Percentiles rank a stretch among this genome's conserved stretches.
These are phyloP conservation scores for Sebastes nivosus DNA, from an alignment of 2,797 vertebrate genomes.

Conservation along the genomic window DNA sequence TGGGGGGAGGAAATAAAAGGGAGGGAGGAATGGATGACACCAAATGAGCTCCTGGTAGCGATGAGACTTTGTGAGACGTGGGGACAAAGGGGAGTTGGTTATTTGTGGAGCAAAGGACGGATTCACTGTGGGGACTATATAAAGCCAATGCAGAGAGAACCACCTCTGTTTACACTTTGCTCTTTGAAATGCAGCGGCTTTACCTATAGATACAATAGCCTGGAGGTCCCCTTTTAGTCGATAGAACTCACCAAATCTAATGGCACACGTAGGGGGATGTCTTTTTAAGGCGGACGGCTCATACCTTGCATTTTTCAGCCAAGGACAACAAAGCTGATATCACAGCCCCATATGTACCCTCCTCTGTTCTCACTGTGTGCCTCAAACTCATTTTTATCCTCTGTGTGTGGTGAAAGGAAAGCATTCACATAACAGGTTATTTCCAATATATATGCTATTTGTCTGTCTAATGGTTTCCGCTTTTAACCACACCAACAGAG, in stretches of 20 bases:
- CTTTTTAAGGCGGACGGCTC: slow-evolving; percentile 38
- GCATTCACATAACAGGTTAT: slow-evolving; percentile 18
- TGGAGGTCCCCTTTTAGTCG: slow-evolving; percentile 42
- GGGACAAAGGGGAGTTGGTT: slow-evolving; percentile 7
- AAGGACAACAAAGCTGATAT: slow-evolving; percentile 64
- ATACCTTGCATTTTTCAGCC: slow-evolving; percentile 61
- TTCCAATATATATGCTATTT: not conserved
- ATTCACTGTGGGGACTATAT: slow-evolving; percentile 31
- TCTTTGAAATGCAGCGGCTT: slow-evolving; percentile 43
- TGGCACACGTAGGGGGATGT: slow-evolving; percentile 21
- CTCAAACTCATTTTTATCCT: slow-evolving; percentile 49
- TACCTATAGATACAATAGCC: slow-evolving; percentile 12
- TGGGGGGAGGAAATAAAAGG: slow-evolving; percentile 51
- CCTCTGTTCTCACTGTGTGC: slow-evolving; percentile 36
- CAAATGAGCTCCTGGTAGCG: slow-evolving; percentile 58
- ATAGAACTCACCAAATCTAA: slow-evolving; percentile 48
- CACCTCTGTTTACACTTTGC: slow-evolving; percentile 44
- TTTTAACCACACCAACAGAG: slow-evolving; percentile 13
- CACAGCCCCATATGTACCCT: slow-evolving; percentile 27
- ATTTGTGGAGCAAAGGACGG: slow-evolving; percentile 33
- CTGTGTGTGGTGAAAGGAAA: slow-evolving; percentile 12
- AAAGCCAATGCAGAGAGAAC: slow-evolving; percentile 26
- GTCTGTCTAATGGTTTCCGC: not conserved
- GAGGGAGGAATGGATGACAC: slow-evolving; percentile 51
- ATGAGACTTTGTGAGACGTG: slow-evolving; percentile 38